phyloP scores from a whole-genome alignment of 2,113 vertebrate genomes.

The Aplodontia rufa region DNA sequence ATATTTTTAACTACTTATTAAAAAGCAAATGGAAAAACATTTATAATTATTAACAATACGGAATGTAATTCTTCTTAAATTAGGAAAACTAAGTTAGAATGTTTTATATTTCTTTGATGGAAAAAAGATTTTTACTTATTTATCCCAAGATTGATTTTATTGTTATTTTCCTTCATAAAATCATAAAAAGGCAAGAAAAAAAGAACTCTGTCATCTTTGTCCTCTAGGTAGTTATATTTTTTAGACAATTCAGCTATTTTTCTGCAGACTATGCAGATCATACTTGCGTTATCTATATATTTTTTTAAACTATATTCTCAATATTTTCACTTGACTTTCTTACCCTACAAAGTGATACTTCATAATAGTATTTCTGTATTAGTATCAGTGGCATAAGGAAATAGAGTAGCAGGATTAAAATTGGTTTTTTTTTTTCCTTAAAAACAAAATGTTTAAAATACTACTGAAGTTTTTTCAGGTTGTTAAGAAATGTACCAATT shows the following conservation, averaged over 20 bases:
- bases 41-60: neutral
- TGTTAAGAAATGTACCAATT: constrained; percentile 36
- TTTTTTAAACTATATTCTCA: neutral
- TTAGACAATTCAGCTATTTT: neutral
- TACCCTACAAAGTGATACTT: neutral
- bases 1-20: constrained; percentile 42
- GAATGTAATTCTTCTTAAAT: constrained; percentile 25
- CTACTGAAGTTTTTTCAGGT: neutral
- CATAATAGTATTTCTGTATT: neutral
- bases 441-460: neutral
- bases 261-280: neutral
- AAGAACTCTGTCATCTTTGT: neutral
- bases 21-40: constrained; percentile 10
- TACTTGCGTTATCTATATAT: neutral
- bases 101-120: neutral
- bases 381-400: neutral
- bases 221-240: neutral
- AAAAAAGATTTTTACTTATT: neutral
- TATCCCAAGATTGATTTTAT: constrained; percentile 4
- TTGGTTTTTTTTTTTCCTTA: neutral
- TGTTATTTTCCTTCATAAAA: constrained; percentile 22
- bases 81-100: constrained; percentile 21
- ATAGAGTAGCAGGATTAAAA: neutral
- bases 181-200: neutral
- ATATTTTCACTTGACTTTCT: constrained; percentile 22